Conservation (phyloP, 2,888 invertebrate genomes). For the Agrilus cyanescens region DNA sequence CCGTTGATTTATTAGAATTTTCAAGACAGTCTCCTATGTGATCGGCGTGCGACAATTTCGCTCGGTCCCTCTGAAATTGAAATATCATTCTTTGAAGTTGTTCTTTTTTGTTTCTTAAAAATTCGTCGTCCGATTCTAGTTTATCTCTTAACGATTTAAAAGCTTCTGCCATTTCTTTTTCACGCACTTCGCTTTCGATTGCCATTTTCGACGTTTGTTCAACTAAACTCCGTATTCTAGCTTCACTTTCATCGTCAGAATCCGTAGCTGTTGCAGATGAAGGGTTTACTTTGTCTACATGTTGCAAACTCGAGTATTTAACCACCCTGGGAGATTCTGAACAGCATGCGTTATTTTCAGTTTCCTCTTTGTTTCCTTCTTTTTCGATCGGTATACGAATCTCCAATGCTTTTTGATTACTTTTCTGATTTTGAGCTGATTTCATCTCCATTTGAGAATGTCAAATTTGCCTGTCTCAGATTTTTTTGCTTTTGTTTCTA, state of each 20-base stretch:
- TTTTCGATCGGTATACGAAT: too few relatives aligned
- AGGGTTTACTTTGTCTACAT: too few relatives aligned
- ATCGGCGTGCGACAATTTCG: slow-evolving; percentile 17
- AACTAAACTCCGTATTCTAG: slow-evolving; percentile 18
- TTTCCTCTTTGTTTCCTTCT: too few relatives aligned
- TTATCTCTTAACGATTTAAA: slow-evolving; percentile 23
- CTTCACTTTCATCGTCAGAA: slow-evolving; percentile 8
- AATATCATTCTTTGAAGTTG: slow-evolving; percentile 31
- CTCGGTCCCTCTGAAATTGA: slow-evolving; percentile 24
- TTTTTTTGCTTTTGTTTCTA: background rate
- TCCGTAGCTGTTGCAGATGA: too few relatives aligned
- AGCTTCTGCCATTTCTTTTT: slow-evolving; percentile 24
- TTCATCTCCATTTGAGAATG: slow-evolving; percentile 2
- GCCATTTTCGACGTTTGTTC: slow-evolving; percentile 28
- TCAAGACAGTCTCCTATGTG: slow-evolving; percentile 17
- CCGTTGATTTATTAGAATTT: slow-evolving; percentile 19
- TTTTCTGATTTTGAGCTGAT: background rate
- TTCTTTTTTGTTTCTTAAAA: slow-evolving; percentile 26
- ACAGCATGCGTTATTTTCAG: slow-evolving; percentile 3
- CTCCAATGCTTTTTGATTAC: background rate
- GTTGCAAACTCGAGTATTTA: background rate
- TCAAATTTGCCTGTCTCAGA: background rate
- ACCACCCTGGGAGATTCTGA: background rate
- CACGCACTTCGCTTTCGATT: slow-evolving; percentile 22
- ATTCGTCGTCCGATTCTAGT: slow-evolving; percentile 25